phyloP scores from a whole-genome alignment of 2,888 invertebrate species.

The Ichneumoninae sp. region DNA sequence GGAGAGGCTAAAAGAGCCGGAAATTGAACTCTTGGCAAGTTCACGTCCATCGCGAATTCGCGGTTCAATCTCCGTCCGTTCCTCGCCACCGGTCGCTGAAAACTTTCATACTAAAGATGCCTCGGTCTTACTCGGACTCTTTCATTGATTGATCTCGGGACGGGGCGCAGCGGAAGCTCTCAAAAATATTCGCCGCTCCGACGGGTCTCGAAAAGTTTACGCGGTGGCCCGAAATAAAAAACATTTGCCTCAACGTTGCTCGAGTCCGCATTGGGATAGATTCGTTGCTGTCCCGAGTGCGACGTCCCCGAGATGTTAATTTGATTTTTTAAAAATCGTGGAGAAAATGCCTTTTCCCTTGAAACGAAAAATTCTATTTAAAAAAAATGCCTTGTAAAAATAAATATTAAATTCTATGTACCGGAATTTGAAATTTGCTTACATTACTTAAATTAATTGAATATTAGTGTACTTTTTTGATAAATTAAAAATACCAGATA shows the following conservation, averaged over 20 bases:
- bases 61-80: conserved; percentile 34
- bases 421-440: too few species aligned
- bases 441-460: too few species aligned
- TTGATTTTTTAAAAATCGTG: too few species aligned
- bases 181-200: conserved; percentile 37
- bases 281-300: too few species aligned
- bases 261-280: neutral
- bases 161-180: neutral
- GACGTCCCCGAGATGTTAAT: too few species aligned
- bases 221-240: neutral
- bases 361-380: too few species aligned
- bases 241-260: neutral
- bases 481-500: too few species aligned
- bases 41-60: conserved; percentile 72
- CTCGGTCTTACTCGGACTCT: conserved; percentile 11
- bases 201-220: neutral
- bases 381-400: too few species aligned
- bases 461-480: too few species aligned
- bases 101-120: conserved; percentile 14
- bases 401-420: too few species aligned
- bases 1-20: conserved; percentile 62
- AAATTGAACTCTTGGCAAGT: conserved; percentile 74
- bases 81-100: conserved; percentile 27
- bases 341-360: too few species aligned
- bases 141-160: conserved; percentile 41